Conservation (phyloP, 2,797 vertebrate genomes). For the Rhabdomys pumilio region DNA sequence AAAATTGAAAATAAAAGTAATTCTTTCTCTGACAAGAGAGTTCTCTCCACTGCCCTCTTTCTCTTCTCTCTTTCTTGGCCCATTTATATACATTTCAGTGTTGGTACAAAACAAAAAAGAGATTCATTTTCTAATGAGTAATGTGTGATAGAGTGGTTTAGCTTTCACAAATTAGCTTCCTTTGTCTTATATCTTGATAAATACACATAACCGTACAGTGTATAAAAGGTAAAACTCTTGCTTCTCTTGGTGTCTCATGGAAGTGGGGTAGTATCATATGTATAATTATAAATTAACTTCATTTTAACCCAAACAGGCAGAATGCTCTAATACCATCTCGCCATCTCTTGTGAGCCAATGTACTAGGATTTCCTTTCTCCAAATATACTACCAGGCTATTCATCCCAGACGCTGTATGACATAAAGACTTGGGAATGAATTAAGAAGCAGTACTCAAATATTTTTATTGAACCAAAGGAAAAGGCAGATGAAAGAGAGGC, state of each 20-base stretch:
- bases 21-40: conserved; percentile 62
- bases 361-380: not conserved
- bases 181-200: not conserved
- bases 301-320: not conserved
- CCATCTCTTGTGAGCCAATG: not conserved
- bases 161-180: not conserved
- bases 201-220: not conserved
- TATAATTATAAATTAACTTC: not conserved
- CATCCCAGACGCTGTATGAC: not conserved
- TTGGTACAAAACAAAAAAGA: conserved; percentile 28
- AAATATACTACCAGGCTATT: not conserved
- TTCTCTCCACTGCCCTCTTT: not conserved
- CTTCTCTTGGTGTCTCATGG: not conserved
- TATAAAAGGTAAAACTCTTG: conserved; percentile 16
- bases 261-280: not conserved
- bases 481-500: not conserved
- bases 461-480: not conserved
- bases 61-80: not conserved
- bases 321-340: not conserved
- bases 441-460: not conserved
- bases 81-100: conserved; percentile 60
- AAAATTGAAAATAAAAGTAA: conserved; percentile 70
- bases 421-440: not conserved
- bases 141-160: not conserved
- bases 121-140: conserved; percentile 34